phyloP scores from a whole-genome alignment of 2,797 vertebrate species.

The Salmo trutta region DNA sequence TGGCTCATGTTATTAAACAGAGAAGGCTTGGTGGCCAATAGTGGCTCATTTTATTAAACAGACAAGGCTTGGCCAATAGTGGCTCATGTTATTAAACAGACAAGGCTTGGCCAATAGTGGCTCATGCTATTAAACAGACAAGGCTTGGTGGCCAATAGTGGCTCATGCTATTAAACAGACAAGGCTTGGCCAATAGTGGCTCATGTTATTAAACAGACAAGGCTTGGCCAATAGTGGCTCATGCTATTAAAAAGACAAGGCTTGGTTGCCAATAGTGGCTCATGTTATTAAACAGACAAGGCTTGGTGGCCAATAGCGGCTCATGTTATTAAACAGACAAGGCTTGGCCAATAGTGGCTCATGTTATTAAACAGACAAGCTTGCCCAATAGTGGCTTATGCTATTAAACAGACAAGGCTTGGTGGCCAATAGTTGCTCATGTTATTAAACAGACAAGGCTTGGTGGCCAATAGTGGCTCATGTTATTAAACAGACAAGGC shows the following conservation, averaged over 20 bases:
- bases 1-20: not conserved
- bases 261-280: not conserved
- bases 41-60: not conserved
- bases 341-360: not conserved
- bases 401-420: not conserved
- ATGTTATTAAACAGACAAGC: not conserved
- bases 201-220: not conserved
- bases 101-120: not conserved
- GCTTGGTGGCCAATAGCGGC: not conserved
- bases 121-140: not conserved
- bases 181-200: not conserved
- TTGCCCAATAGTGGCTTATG: not conserved
- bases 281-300: not conserved
- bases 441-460: not conserved
- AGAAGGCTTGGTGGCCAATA: not conserved
- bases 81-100: not conserved
- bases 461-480: not conserved
- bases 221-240: not conserved
- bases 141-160: not conserved
- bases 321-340: not conserved
- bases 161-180: not conserved
- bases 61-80: not conserved
- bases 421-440: not conserved
- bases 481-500: not conserved
- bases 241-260: not conserved